Evolutionary conservation across 2,888 invertebrate species (phyloP), one percentile per base, ranked within the genome.

Genomic region (Neuroscelio doddi): DNA sequence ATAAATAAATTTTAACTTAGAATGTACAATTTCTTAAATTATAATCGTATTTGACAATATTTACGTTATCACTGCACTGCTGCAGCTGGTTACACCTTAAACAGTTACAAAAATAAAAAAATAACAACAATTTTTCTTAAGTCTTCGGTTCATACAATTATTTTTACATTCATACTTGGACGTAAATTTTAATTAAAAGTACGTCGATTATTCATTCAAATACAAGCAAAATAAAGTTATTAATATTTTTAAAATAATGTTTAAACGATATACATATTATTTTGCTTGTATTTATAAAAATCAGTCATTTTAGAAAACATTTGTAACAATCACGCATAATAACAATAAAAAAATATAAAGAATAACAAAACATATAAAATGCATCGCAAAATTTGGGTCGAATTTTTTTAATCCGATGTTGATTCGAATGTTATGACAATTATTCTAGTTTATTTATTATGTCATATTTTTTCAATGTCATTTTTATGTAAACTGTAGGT

Each of bases 141-240:
- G 26, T 17, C 27, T 46, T 29, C 16, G 12, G 49, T 42, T 57
- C 26, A 34, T 17, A 24, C 2, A 12, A 41, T 49, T 32, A 27
- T 4, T 46, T 41, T 30, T 32, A 47, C 41, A 56, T 30, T n/a
- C 24, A 47, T 3, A 8, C 2, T 32, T 42, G 30, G 47, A 41
- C 41, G 5, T n/a, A n/a, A n/a, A n/a, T n/a, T n/a, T n/a, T n/a
- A 3, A 21, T 21, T 21, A 21, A 21, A n/a, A n/a, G n/a, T 21
- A 5, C 21, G 21, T 12, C 41, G 26, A n/a, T 26, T 12, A 10
- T 41, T 16, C 38, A 38, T 17, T 16, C 38, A 17, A 8, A 10
- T 12, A 10, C 36, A 14, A 36, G 36, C 14, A 36, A 14, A 36
- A 15, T 36, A 21, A 21, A 36, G 7, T 14, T 3, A 2, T 21